Conservation (phyloP, 2,113 vertebrate species). For the Ondatra zibethicus region DNA sequence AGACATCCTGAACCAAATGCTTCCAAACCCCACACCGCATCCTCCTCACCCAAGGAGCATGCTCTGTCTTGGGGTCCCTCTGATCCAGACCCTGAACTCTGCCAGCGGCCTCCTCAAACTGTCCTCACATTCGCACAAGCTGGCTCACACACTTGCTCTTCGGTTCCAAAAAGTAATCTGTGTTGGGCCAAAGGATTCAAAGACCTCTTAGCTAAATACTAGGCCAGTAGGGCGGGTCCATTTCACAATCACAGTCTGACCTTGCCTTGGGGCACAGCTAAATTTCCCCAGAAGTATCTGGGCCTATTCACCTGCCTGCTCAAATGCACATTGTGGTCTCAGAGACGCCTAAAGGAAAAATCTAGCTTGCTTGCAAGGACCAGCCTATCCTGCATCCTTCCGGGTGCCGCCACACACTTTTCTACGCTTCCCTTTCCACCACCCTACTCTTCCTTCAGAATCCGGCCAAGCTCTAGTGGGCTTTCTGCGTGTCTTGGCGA, state of each 20-base stretch:
- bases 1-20: neutral
- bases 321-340: neutral
- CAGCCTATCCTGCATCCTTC: neutral
- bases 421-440: neutral
- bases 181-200: constrained; percentile 12
- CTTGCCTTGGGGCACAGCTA: neutral
- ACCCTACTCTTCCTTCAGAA: neutral
- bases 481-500: neutral
- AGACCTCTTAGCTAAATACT: neutral
- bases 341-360: neutral
- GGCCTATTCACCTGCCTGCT: neutral
- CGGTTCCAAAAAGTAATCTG: neutral
- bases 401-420: no score
- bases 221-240: neutral
- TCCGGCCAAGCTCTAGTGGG: neutral
- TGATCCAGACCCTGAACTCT: neutral
- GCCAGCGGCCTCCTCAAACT: neutral
- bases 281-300: neutral
- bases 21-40: neutral
- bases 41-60: neutral
- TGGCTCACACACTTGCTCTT: neutral
- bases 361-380: neutral
- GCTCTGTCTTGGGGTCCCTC: neutral
- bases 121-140: neutral
- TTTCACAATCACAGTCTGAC: neutral